phyloP scores from a whole-genome alignment of 2,113 vertebrate genomes.

The Cyanoramphus novaezelandiae region DNA sequence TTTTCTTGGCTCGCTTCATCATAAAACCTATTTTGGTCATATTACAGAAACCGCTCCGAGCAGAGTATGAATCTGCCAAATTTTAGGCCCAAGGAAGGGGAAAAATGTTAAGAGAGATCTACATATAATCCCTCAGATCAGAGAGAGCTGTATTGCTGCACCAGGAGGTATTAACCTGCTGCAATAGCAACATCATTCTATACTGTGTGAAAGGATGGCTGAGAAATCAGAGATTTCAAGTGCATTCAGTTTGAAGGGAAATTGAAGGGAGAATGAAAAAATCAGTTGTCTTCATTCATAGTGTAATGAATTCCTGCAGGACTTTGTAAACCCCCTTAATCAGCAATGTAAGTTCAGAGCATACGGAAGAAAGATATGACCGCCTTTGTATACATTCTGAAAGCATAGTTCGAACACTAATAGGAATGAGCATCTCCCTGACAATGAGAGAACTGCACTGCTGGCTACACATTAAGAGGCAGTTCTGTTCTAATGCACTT shows the following conservation, averaged over 20 bases:
- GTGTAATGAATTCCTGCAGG: neutral
- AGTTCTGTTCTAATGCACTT: neutral
- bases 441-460: neutral
- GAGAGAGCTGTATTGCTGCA: neutral
- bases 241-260: neutral
- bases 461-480: neutral
- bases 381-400: neutral
- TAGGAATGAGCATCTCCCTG: neutral
- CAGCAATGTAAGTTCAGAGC: neutral
- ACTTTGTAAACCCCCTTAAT: neutral
- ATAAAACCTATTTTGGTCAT: neutral
- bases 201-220: neutral
- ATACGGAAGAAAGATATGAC: neutral
- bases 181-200: neutral
- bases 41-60: neutral
- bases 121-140: neutral
- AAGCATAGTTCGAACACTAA: neutral
- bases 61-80: neutral
- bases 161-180: neutral
- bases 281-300: neutral
- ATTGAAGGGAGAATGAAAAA: neutral
- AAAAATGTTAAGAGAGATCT: neutral
- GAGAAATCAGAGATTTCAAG: neutral
- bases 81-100: neutral
- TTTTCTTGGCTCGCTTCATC: neutral